Evolutionary conservation across 2,888 invertebrate genomes (phyloP), one percentile per base, ranked within the genome.

Genomic region (Phymatocera aterrima): DNA sequence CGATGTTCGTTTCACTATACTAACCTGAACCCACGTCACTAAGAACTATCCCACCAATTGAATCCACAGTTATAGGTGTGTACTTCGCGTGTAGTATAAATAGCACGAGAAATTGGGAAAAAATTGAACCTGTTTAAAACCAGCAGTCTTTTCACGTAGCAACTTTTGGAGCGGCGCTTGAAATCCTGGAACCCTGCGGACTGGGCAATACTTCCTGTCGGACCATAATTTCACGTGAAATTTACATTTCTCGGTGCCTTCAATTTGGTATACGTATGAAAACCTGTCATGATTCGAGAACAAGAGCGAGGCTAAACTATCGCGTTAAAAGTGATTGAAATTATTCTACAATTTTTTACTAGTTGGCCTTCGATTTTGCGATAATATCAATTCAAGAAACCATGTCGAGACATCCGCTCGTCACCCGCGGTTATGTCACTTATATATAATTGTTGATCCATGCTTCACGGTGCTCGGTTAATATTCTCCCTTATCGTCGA

Each of bases 91-190:
- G 15, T 57, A 40, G 46, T 68, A n/a, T 31, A n/a, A n/a, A n/a
- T 51, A 18, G 31, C 51, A 21, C 31, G 72, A 72, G 31, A 72
- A 48, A 21, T 72, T 34, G 18, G 3, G 51, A 48, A 51, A 51
- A 51, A 72, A 18, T 51, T 48, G 34, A 34, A 72, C 72, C 72
- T 34, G 72, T 48, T 70, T 48, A 5, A 24, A 60, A 15, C 60
- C 37, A 15, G 40, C 21, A 65, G 37, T 40, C 65, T 18, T 65
- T 65, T 40, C 24, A 12, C n/a, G 51, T 31, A 31, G 15, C 12
- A 72, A 51, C 34, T 51, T 72, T 72, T 72, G 72, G 72, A 72
- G 72, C 72, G 34, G 51, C 48, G 72, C 72, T 51, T 72, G 72
- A 72, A 51, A 72, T 72, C 72, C 72, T 72, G 48, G 51, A 72